These are phyloP conservation scores for Acanthoscelides obtectus DNA, from an alignment of 2,888 invertebrate species.

Conservation along the genomic window DNA sequence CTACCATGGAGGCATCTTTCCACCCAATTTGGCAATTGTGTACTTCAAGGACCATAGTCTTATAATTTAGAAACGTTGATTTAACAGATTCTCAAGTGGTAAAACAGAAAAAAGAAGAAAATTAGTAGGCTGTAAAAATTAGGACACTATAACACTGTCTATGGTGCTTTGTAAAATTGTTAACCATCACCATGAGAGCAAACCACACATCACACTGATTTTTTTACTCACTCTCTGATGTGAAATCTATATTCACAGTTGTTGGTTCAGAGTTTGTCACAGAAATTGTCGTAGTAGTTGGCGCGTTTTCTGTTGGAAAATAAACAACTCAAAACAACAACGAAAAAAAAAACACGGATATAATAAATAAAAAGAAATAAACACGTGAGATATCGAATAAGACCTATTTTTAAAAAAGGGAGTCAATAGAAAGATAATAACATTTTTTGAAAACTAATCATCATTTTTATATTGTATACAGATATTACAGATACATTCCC, in stretches of 20 bases:
- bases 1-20: too few species aligned
- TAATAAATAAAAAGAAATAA: conserved; percentile 23
- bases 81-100: too few species aligned
- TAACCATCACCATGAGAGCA: conserved; percentile 9
- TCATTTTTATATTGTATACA: too few species aligned
- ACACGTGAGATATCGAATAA: conserved; percentile 9
- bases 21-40: too few species aligned
- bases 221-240: conserved; percentile 42
- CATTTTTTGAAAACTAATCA: too few species aligned
- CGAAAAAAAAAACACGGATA: conserved; percentile 31
- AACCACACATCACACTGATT: conserved; percentile 10
- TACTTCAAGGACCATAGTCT: too few species aligned
- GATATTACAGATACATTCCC: too few species aligned
- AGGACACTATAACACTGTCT: background rate
- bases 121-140: too few species aligned
- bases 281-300: conserved; percentile 40
- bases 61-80: too few species aligned
- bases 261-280: conserved; percentile 38
- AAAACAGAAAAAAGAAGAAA: too few species aligned
- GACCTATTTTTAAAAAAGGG: too few species aligned
- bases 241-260: conserved; percentile 31
- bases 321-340: background rate
- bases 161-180: conserved; percentile 7
- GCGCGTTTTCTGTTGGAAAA: conserved; percentile 43
- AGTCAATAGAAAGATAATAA: too few species aligned